A percentile compares a stretch with the other conserved stretches of the same genome.
Conservation (phyloP, 1,140 invertebrate genomes). For the Hyposmocoma kahamanoa region DNA sequence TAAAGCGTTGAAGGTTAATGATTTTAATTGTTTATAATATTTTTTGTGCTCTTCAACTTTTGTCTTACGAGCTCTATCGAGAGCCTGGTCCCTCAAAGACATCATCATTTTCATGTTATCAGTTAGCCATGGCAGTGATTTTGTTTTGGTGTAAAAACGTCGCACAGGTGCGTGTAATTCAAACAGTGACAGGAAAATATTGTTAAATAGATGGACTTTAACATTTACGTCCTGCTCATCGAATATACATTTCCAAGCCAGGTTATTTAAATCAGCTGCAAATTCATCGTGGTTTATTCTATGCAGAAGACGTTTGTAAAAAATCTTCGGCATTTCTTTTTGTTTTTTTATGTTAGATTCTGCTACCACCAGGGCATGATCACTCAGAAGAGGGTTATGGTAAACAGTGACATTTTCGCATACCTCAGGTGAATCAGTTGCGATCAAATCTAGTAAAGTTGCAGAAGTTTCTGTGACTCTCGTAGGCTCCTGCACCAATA, state of each 20-base stretch:
- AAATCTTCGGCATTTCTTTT: not conserved
- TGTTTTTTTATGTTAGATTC: constrained; percentile 18
- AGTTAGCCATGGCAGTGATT: constrained; percentile 10
- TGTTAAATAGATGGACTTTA: not conserved
- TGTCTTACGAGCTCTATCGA: not conserved
- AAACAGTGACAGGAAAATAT: constrained; percentile 1
- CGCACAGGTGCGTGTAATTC: constrained; percentile 11
- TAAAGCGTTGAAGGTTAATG: not conserved
- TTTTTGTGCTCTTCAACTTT: not conserved
- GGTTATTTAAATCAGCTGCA: not conserved
- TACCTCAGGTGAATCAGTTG: constrained; percentile 8
- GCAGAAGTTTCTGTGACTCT: constrained; percentile 14
- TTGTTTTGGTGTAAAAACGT: not conserved
- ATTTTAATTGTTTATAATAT: not conserved
- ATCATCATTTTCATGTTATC: constrained; percentile 8
- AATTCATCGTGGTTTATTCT: not conserved
- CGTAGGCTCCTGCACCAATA: constrained; percentile 22
- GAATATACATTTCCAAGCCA: not conserved
- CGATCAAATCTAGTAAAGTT: constrained; percentile 18
- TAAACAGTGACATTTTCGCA: constrained; percentile 17
- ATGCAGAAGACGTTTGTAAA: not conserved
- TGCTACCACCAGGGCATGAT: constrained; percentile 17
- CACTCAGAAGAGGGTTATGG: constrained; percentile 22
- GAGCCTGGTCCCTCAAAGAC: not conserved
- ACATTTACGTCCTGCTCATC: not conserved